Evolutionary conservation across 2,888 invertebrate species (phyloP), one percentile per base, ranked within the genome.

Genomic region (Odontocerum albicorne): DNA sequence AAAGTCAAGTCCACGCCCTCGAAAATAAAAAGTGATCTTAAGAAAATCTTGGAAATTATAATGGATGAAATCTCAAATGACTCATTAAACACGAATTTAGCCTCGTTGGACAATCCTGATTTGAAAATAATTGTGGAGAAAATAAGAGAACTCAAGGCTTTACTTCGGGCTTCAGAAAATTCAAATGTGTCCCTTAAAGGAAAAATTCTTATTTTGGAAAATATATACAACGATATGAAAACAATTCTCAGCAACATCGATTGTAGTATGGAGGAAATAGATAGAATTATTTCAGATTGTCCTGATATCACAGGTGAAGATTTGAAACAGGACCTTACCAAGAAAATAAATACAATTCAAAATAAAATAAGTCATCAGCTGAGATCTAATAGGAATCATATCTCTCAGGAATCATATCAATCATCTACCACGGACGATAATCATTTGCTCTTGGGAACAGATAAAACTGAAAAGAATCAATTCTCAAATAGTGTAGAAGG

Each of bases 161-260:
- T 31, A 8, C 33, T 55, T 4, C 31, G 21, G 15, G 13, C 33
- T 13, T 43, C 49, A 21, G 3, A 36, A 16, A 16, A 39, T 45
- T 63, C 66, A 38, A 51, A 74, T 27, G 63, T 60, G n/a, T 63
- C 39, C 54, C 66, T 66, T n/a, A 68, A 69, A 60, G 66, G 68
- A 31, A 69, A 70, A 62, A 49, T 73, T 12, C 13, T 46, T 8
- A 52, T 62, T 21, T 56, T 69, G 4, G 71, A 72, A 64, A 67
- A 64, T 44, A 73, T 74, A 61, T 72, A 72, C 59, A 55, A 60
- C 19, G 54, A 68, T 27, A 66, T 73, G 2, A 70, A 70, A 66
- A 66, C 17, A 20, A 8, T 46, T 20, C 16, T 46, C 10, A 19
- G 36, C 4, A 32, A 33, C 15, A 32, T 19, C 13, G 17, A 19